Evolutionary conservation across 2,888 invertebrate genomes (phyloP).

Genomic region (Coronaproctus castanopsis): DNA sequence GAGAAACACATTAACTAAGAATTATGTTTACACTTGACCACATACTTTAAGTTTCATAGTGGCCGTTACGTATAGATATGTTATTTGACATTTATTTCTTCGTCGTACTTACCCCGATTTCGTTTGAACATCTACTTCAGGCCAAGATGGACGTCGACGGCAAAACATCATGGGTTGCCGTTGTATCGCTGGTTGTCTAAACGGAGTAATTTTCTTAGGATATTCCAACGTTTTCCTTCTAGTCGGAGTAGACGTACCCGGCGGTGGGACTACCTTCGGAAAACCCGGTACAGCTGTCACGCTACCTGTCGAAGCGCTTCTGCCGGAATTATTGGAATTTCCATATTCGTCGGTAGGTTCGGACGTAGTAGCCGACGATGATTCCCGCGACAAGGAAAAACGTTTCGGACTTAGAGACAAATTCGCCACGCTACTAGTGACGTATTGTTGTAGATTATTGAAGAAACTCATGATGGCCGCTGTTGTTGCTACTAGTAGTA

Average conservation of each 20-base stretch:
- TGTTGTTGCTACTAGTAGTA: too few species aligned
- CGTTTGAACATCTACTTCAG: conserved; percentile 62
- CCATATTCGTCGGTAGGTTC: conserved; percentile 9
- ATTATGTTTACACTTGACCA: too few species aligned
- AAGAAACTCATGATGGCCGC: conserved; percentile 69
- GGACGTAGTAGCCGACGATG: conserved; percentile 30
- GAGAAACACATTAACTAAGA: background rate
- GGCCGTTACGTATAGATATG: too few species aligned
- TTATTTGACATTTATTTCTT: too few species aligned
- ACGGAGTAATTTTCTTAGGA: conserved; percentile 32
- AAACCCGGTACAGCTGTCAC: conserved; percentile 32
- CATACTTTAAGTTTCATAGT: too few species aligned
- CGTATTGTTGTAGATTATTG: conserved; percentile 63
- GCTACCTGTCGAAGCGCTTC: conserved; percentile 17
- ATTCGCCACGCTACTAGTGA: conserved; percentile 66
- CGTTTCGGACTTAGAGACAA: conserved; percentile 54
- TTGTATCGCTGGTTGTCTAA: conserved; percentile 31
- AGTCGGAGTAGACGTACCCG: conserved; percentile 33
- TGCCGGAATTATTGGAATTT: conserved; percentile 8
- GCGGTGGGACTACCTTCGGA: conserved; percentile 50
- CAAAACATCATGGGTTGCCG: conserved; percentile 51
- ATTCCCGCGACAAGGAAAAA: conserved; percentile 46
- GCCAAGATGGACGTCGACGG: conserved; percentile 58
- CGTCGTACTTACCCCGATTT: conserved; percentile 63
- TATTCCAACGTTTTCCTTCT: conserved; percentile 43